Conservation (phyloP, 2,888 invertebrate species). For the Luperina nickerlii region DNA sequence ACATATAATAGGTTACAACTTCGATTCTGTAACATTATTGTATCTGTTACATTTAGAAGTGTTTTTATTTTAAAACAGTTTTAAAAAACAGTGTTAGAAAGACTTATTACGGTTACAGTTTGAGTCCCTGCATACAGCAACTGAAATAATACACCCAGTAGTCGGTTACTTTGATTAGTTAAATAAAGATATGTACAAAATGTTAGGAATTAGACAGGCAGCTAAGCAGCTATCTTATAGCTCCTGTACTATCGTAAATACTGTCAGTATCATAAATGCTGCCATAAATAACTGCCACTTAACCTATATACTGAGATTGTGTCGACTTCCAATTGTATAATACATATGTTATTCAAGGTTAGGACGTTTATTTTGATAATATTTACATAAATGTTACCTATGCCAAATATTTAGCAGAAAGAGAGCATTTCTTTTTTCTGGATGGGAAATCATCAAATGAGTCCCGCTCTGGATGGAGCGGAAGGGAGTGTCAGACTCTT, state of each 20-base stretch:
- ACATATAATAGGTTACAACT: no score
- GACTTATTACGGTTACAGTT: no score
- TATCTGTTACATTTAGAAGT: no score
- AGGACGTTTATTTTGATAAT: not conserved
- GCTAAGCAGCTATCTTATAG: slow-evolving; percentile 11
- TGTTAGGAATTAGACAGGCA: not conserved
- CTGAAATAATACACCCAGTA: not conserved
- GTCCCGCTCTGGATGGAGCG: no score
- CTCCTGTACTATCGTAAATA: slow-evolving; percentile 36
- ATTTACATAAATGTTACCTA: no score
- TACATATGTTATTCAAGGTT: slow-evolving; percentile 20
- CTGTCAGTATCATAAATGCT: slow-evolving; percentile 50
- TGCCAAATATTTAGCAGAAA: no score
- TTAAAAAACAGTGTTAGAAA: no score
- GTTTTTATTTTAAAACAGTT: no score
- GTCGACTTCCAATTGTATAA: slow-evolving; percentile 40
- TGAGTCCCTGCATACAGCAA: not conserved
- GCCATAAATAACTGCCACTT: slow-evolving; percentile 49
- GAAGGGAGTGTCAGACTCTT: no score
- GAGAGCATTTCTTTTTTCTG: no score
- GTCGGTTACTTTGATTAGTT: slow-evolving; percentile 2
- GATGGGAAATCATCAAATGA: no score
- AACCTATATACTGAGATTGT: slow-evolving; percentile 34
- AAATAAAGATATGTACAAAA: slow-evolving; percentile 35
- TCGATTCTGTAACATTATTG: no score